Base-by-base conservation (phyloP, 30 jellyfish, hydroid and myxozoan species). In the Aurelia aurita complex sp. Pacific region DNA sequence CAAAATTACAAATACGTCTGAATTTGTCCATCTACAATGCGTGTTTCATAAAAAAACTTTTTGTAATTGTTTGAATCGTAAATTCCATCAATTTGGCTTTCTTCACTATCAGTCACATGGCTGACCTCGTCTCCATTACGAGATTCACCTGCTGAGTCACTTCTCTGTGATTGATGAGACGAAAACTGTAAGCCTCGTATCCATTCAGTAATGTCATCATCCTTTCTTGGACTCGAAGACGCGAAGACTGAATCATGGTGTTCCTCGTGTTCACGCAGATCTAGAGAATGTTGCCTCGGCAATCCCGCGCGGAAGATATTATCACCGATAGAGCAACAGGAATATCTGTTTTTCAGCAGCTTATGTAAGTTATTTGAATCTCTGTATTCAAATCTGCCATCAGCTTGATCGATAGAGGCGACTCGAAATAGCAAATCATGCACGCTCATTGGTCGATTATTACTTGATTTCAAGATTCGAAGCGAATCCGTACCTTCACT, bases 161-260 rank as follows among this genome's bases (percentile, higher is more conserved):
- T 40, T 23, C 17, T 13, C 54, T 66, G 36, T 23, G 76, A 23
- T 13, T 17, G 17, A 12, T 46, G 29, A 3, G 85, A 70, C 64
- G 92, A 82, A 63, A 17, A 82, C 65, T 72, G 92, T 79, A 82
- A 71, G 85, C 85, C 92, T 82, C 92, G 92, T 4, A 82, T 70
- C 92, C 92, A 82, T 2, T 82, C 92, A 32, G 92, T 82, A 81
- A 82, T 82, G 83, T 82, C 92, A 72, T 82, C 92, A n/a, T 82
- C 18, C 50, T 72, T 82, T 43, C 92, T 71, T 35, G 92, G 92
- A 66, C 92, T 82, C 14, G 87, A 77, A 51, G 92, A 82, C 57
- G 92, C 65, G 50, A 82, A 82, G 16, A 82, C 85, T 5, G 75
- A 69, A 16, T 54, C 77, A 5, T 43, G 67, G 67, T 55, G 38